phyloP scores from a whole-genome alignment of 2,113 vertebrate species.

The Regulus satrapa region DNA sequence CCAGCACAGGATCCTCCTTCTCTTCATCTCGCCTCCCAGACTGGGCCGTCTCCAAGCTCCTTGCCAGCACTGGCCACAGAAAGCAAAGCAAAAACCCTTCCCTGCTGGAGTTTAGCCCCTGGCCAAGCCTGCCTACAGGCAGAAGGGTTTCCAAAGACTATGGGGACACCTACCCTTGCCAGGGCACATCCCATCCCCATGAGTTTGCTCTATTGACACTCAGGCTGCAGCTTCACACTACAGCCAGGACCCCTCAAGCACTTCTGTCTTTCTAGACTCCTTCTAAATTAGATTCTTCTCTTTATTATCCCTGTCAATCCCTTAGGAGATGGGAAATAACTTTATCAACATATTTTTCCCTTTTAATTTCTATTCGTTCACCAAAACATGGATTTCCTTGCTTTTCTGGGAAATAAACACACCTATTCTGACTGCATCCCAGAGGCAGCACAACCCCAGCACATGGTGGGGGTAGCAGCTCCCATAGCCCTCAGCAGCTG shows the following conservation, averaged over 20 bases:
- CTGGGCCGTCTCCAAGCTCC: background rate
- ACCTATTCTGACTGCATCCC: background rate
- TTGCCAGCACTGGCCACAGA: rapidly evolving
- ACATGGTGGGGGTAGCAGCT: rapidly evolving
- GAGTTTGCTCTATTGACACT: rapidly evolving
- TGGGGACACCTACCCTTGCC: rapidly evolving
- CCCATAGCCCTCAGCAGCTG: background rate
- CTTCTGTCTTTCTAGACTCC: background rate
- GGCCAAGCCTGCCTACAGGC: background rate
- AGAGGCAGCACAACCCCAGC: background rate
- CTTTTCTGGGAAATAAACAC: background rate
- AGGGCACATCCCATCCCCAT: background rate
- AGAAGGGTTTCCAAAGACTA: background rate
- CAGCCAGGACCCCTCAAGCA: background rate
- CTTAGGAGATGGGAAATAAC: background rate
- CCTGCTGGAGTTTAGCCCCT: background rate
- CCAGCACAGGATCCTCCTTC: background rate
- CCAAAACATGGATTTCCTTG: background rate
- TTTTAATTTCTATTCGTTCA: background rate
- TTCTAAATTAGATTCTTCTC: background rate
- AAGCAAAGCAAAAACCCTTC: background rate
- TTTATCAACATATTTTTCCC: background rate
- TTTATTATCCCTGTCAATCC: background rate
- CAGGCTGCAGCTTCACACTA: background rate
- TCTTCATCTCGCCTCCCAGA: background rate